Conservation (phyloP, 2,797 vertebrate genomes). For the Alfaro cultratus region DNA sequence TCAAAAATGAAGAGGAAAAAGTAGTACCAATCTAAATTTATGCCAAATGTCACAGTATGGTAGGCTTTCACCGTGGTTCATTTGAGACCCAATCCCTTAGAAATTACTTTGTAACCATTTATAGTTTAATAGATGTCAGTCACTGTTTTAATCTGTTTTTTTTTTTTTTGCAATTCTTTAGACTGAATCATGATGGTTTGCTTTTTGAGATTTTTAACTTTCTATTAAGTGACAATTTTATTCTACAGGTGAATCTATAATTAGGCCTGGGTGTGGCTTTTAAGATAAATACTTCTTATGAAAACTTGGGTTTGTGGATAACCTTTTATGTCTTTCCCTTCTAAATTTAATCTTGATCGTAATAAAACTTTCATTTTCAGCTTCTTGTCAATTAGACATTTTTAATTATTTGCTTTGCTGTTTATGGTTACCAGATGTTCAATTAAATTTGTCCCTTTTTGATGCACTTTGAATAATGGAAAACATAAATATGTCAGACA, state of each 20-base stretch:
- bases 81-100: neutral
- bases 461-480: neutral
- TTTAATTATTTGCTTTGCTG: neutral
- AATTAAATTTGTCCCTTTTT: neutral
- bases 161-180: neutral
- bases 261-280: neutral
- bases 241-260: neutral
- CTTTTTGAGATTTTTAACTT: neutral
- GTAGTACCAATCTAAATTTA: neutral
- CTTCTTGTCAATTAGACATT: neutral
- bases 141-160: neutral
- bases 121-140: neutral
- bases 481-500: neutral
- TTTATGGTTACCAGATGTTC: neutral
- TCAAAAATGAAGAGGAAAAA: neutral
- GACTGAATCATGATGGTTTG: neutral
- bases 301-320: neutral
- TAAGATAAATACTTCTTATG: too few species aligned
- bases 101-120: neutral
- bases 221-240: too few species aligned
- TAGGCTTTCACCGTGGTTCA: neutral
- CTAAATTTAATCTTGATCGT: neutral
- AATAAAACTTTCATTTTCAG: slow-evolving; percentile 1
- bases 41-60: neutral
- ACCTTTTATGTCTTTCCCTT: neutral